Evolutionary conservation across 92 coral and sea anemone species (phyloP), one percentile per base, ranked within the genome.

Genomic region (Metridium senile): DNA sequence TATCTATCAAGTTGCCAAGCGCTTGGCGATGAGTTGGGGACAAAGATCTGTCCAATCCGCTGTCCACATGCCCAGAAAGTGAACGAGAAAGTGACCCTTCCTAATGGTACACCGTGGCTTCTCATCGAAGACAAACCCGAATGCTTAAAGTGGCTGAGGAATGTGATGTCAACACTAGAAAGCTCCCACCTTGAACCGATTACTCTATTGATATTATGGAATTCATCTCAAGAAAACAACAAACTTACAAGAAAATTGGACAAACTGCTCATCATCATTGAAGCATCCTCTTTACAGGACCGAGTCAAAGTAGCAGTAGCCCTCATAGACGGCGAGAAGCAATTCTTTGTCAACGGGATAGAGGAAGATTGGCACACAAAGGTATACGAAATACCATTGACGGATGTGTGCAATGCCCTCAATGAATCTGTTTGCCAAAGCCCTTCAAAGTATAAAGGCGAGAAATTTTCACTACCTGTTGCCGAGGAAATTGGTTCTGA

Each of bases 51-150:
- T 68, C 84, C 86, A 46, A 80, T 84, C 10, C 80, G 85, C n/a
- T 83, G 87, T 52, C 89, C 88, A 49, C 70, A 57, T 0, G 77
- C 74, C 30, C 85, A 84, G 25, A 79, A 46, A 45, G 46, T 21
- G 30, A 88, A 71, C 62, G 33, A 62, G 8, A 28, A 74, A 0
- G 76, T 62, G 0, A 58, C 75, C 0, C 71, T 81, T 17, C 82
- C 79, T 11, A 88, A 76, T 77, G 93, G 93, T 25, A 70, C 84
- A 10, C 89, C 93, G 11, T 88, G 93, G 93, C 67, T 88, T 49
- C 78, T 88, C 16, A 43, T 88, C 0, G 84, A 84, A 34, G 93
- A 86, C 46, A 64, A 74, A 19, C 74, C 78, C 9, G 87, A 78
- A 43, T 75, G 71, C 51, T 56, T 76, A 23, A 73, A 76, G 39